Evolutionary conservation across 2,888 invertebrate genomes (phyloP), one percentile per base, ranked within the genome.

Genomic region (Sisyra terminalis): DNA sequence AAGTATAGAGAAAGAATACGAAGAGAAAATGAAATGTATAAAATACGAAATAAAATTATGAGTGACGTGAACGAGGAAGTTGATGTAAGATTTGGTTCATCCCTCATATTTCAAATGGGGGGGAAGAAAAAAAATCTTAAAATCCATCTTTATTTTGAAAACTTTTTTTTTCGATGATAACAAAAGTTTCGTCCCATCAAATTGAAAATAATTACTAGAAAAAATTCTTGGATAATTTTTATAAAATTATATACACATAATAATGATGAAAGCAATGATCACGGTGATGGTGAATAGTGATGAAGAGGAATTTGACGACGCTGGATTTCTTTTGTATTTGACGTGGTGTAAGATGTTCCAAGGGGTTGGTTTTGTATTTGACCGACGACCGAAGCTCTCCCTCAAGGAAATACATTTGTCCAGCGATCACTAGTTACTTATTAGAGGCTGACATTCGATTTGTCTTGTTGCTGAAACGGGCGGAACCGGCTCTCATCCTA

Each of bases 361-460:
- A 32, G 32, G 32, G 14, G 32, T 32, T 32, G 32, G 11, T 32
- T 32, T 32, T 32, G 11, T 32, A 13, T 32, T 14, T 13, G 24
- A 24, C 24, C 24, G 24, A 24, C 24, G 24, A 34, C 15, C 34
- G 34, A 24, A 13, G 39, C 13, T 18, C 18, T 18, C 39, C 39
- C 39, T 46, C 46, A 43, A 46, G 47, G 49, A 47, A 60, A 62
- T 62, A 60, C 60, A 61, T 63, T 60, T 63, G 63, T 64, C 61
- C 62, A 53, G 55, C 60, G 55, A 58, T 58, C 59, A 58, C 61
- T 58, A 61, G 62, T 60, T 62, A 63, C 65, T 66, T 65, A 66
- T 66, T 66, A 66, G 61, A 57, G 63, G 57, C 63, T 64, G 65
- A 65, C 64, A 61, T 62, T 64, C 66, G 65, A 66, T 66, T 66